Percentiles rank a stretch among this genome's conserved stretches.
phyloP scores from a whole-genome alignment of 2,113 vertebrate genomes.

The Cyprinodon brontotheroides region DNA sequence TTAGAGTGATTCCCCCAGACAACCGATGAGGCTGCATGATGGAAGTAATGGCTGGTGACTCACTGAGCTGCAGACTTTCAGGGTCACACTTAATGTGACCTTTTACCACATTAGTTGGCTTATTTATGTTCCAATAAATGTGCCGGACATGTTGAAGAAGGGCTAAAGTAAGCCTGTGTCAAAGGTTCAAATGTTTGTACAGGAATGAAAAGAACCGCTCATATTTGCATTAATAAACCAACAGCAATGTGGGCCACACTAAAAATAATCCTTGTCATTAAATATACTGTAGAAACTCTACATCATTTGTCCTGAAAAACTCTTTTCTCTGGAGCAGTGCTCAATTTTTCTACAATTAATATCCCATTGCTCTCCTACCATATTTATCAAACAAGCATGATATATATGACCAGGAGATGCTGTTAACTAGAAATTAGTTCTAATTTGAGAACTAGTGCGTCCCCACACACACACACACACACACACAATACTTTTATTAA shows the following conservation, averaged over 20 bases:
- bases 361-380: background rate
- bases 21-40: constrained; percentile 44
- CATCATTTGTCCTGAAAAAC: background rate
- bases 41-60: constrained; percentile 54
- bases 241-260: background rate
- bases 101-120: constrained; percentile 25
- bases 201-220: background rate
- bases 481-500: background rate
- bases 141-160: constrained; percentile 48
- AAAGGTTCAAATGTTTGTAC: constrained; percentile 47
- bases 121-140: constrained; percentile 69
- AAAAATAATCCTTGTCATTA: background rate
- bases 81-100: constrained; percentile 68
- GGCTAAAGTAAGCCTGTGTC: constrained; percentile 54
- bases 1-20: constrained; percentile 49
- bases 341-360: background rate
- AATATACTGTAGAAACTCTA: background rate
- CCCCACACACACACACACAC: background rate
- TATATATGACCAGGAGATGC: background rate
- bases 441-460: background rate
- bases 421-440: background rate
- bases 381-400: background rate
- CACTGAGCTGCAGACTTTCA: constrained; percentile 39
- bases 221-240: background rate
- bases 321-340: background rate